A percentile compares a stretch with the other conserved stretches of the same genome.
These are phyloP conservation scores for Morinoia aosen DNA, from an alignment of 2,888 invertebrate species.

Conservation along the genomic window DNA sequence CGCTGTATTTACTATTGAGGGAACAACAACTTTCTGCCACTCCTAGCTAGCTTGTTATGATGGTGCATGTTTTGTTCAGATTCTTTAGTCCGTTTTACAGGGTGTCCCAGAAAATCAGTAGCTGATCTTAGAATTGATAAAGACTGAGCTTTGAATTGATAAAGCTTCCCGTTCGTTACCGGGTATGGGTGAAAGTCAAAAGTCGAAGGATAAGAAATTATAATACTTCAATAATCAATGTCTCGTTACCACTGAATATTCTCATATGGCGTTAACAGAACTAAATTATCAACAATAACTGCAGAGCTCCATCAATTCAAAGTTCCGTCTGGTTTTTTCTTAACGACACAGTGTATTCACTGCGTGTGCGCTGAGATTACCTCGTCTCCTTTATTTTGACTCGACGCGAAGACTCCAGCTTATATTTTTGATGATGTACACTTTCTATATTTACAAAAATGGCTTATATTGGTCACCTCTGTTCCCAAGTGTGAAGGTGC, in stretches of 20 bases:
- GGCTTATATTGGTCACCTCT: neutral
- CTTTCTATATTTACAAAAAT: neutral
- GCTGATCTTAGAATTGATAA: too few relatives aligned
- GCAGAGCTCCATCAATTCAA: too few relatives aligned
- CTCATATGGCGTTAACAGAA: too few relatives aligned
- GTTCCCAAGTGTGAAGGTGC: neutral
- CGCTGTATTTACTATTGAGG: neutral
- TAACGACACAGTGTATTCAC: neutral
- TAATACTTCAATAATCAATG: too few relatives aligned
- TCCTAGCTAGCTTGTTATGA: neutral
- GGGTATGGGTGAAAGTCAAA: too few relatives aligned
- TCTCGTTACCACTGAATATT: too few relatives aligned
- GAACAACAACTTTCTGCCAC: neutral
- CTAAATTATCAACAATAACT: too few relatives aligned
- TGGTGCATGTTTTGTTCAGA: neutral
- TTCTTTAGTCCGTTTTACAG: neutral
- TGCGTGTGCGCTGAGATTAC: neutral
- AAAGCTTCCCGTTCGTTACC: too few relatives aligned
- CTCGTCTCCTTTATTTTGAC: neutral
- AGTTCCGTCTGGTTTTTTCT: too few relatives aligned
- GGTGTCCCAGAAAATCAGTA: too few relatives aligned
- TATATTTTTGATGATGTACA: neutral
- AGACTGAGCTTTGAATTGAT: too few relatives aligned
- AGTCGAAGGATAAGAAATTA: too few relatives aligned
- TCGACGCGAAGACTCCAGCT: neutral